Evolutionary conservation across 1,140 invertebrate species (phyloP).

Genomic region (Pogonomyrmex californicus): DNA sequence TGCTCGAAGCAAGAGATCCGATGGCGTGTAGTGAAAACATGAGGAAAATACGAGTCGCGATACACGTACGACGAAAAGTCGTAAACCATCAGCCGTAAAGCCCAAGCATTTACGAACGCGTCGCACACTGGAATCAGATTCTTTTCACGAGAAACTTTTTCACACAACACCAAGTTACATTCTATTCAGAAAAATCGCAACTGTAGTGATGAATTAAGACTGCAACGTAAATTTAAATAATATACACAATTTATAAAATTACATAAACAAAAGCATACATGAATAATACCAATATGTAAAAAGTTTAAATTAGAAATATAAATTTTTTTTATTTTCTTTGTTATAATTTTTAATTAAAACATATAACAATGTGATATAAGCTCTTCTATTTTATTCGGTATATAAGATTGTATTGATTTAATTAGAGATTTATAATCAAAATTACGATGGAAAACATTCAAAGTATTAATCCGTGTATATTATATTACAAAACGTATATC

Average conservation of each 20-base stretch:
- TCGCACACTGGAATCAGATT: conserved; percentile 17
- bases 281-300: neutral
- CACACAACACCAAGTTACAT: neutral
- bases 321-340: neutral
- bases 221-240: neutral
- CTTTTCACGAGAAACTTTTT: conserved; percentile 33
- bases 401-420: conserved; percentile 2
- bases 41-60: conserved; percentile 51
- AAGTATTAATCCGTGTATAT: neutral
- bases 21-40: conserved; percentile 6
- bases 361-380: neutral
- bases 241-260: neutral
- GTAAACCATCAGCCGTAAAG: conserved; percentile 65
- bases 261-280: neutral
- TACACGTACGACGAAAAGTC: conserved; percentile 33
- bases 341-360: neutral
- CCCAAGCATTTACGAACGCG: conserved; percentile 38
- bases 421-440: neutral
- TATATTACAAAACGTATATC: neutral
- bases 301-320: neutral
- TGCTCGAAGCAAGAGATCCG: neutral
- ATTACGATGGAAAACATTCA: neutral
- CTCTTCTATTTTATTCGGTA: too few species aligned
- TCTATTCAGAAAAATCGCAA: neutral
- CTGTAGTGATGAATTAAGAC: conserved; percentile 12